phyloP scores from a whole-genome alignment of 2,888 invertebrate species.

The Tachina fera region DNA sequence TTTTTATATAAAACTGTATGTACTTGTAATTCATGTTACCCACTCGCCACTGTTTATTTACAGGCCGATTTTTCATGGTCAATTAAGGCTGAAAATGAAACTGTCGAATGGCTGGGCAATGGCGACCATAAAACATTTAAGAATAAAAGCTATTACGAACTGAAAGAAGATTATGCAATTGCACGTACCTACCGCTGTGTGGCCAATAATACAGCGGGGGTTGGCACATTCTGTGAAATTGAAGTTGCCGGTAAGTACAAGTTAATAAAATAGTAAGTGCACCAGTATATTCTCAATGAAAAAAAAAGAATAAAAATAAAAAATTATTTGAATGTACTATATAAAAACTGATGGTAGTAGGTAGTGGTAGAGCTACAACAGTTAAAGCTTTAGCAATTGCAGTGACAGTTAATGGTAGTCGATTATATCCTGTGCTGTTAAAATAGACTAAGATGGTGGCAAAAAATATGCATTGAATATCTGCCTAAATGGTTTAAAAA shows the following conservation, averaged over 20 bases:
- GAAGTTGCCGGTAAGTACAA: slow-evolving; percentile 86
- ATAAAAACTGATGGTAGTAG: background rate
- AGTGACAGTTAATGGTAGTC: slow-evolving; percentile 35
- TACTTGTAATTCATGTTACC: slow-evolving; percentile 27
- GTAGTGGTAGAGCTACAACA: slow-evolving; percentile 26
- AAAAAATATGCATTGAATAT: slow-evolving; percentile 52
- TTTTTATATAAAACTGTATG: background rate
- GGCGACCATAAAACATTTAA: slow-evolving; percentile 77
- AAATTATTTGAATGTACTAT: too few relatives aligned
- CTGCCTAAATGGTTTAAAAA: slow-evolving; percentile 44
- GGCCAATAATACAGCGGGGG: slow-evolving; percentile 92
- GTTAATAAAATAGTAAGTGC: slow-evolving; percentile 19
- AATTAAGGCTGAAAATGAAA: slow-evolving; percentile 92
- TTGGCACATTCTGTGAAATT: slow-evolving; percentile 86
- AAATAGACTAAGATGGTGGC: background rate
- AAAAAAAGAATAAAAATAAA: background rate
- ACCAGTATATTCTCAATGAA: slow-evolving; percentile 4
- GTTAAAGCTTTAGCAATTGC: slow-evolving; percentile 24
- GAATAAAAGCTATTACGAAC: slow-evolving; percentile 85
- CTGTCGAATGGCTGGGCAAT: slow-evolving; percentile 85
- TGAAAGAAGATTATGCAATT: slow-evolving; percentile 86
- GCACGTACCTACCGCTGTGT: slow-evolving; percentile 92
- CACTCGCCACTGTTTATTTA: slow-evolving; percentile 62
- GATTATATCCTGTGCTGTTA: slow-evolving; percentile 18
- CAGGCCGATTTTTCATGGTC: slow-evolving; percentile 91